Conservation (phyloP, 2,113 vertebrate genomes). For the Sinocyclocheilus maitianheensis region DNA sequence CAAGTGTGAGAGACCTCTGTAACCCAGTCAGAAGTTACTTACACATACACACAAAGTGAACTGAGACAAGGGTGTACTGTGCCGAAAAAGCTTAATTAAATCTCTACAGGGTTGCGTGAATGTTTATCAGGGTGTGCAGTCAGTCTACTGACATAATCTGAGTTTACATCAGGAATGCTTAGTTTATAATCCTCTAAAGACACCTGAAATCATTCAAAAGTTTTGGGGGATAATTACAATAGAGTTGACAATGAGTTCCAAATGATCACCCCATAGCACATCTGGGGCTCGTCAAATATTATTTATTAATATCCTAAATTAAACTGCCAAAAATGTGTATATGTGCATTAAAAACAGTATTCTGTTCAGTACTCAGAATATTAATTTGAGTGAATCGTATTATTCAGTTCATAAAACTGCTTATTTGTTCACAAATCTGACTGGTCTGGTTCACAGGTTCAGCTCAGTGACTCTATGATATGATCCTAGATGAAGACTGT, state of each 20-base stretch:
- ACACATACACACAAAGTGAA: constrained; percentile 1
- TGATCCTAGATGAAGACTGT: too few relatives aligned
- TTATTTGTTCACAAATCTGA: background rate
- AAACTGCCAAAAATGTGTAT: background rate
- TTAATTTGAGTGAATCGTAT: background rate
- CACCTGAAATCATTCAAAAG: background rate
- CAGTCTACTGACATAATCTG: background rate
- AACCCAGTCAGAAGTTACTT: constrained; percentile 13
- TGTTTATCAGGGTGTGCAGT: constrained; percentile 1
- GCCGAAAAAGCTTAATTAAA: background rate
- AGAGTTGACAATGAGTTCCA: constrained; percentile 9
- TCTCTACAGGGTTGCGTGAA: background rate
- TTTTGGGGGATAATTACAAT: constrained; percentile 10
- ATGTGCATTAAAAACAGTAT: background rate
- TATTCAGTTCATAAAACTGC: constrained; percentile 2
- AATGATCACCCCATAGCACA: background rate
- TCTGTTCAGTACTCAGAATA: too few relatives aligned
- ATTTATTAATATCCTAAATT: constrained; percentile 16
- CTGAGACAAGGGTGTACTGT: background rate
- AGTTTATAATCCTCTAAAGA: constrained; percentile 19
- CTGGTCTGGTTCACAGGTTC: background rate
- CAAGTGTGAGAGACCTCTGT: background rate
- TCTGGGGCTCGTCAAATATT: constrained; percentile 15
- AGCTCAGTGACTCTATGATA: background rate
- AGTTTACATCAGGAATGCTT: background rate